Base-by-base conservation (phyloP, 1,140 invertebrate genomes). In the Drosophila sproati region DNA sequence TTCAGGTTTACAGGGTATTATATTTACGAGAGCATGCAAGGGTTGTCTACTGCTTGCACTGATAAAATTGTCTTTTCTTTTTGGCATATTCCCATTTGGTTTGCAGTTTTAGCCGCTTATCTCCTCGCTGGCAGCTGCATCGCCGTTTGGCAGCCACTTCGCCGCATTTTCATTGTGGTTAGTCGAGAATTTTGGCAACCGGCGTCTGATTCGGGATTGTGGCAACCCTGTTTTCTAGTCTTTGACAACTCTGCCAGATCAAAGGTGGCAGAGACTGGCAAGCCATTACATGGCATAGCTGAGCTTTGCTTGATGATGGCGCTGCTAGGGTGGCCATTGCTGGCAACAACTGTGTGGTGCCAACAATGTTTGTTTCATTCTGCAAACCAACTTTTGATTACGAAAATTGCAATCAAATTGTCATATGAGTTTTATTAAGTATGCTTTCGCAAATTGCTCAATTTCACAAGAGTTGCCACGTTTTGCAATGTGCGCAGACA, bases 401-500 rank as follows among this genome's bases (percentile, higher is more conserved):
- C 31, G 35, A 6, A 43, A 41, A 56, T 56, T 41, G 20, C 20
- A 55, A 20, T 55, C 29, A 43, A 57, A 12, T 57, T 43, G 5
- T 4, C 37, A 39, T 8, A 8, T 39, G 3, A 39, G 20, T 20
- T 39, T 39, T 39, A 39, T 39, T 39, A 2, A 39, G 37, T 8
- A 8, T 39, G 37, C 37, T 39, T 39, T 3, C 39, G 39, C 39
- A n/a, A n/a, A 4, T 43, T 43, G 39, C 39, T n/a, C 39, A 43
- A n/a, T 43, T 43, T 43, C 4, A 43, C 10, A 43, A 51, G 61
- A 8, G 51, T 56, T 64, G 29, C 50, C 59, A 4, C 5, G 5
- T 8, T 41, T 12, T 63, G 52, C 41, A 76, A 69, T 74, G 57
- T 67, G 62, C 45, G 54, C 61, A 62, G 68, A 73, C 67, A 72